Percentiles rank a stretch among this genome's conserved stretches.
Evolutionary conservation across 2,888 invertebrate species (phyloP).

Genomic region (Leptopilina drosophilae): DNA sequence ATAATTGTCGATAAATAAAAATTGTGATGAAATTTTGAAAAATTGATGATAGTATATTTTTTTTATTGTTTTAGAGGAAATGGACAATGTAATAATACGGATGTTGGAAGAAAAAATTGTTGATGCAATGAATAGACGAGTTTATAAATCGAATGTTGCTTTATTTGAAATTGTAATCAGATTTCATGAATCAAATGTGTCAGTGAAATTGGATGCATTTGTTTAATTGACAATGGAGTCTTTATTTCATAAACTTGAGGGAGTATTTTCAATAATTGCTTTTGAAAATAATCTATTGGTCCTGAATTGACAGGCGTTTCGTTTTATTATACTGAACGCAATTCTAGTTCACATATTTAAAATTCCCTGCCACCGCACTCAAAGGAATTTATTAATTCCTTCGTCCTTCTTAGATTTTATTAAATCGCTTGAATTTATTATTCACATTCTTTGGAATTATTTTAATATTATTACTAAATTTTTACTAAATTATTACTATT

Average conservation of each 20-base stretch:
- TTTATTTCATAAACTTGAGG: not conserved
- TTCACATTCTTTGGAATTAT: not conserved
- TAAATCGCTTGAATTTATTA: not conserved
- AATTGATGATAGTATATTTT: not conserved
- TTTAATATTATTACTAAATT: not conserved
- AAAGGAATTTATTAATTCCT: not conserved
- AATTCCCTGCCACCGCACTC: not conserved
- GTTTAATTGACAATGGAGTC: constrained; percentile 9
- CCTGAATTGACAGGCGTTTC: constrained; percentile 9
- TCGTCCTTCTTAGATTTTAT: not conserved
- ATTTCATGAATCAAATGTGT: not conserved
- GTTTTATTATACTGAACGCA: not conserved
- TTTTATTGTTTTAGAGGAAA: not conserved
- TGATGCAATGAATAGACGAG: not conserved
- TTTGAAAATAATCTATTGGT: not conserved
- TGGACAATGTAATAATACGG: not conserved
- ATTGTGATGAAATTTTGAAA: too few relatives aligned
- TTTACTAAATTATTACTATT: not conserved
- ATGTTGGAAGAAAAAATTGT: not conserved
- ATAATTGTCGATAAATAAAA: too few relatives aligned
- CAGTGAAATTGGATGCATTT: constrained; percentile 3
- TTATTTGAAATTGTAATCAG: not conserved
- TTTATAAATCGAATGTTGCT: not conserved
- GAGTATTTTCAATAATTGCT: not conserved
- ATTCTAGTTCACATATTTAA: not conserved